Evolutionary conservation across 2,888 invertebrate genomes (phyloP).

Genomic region (Drosophila anomalipes): DNA sequence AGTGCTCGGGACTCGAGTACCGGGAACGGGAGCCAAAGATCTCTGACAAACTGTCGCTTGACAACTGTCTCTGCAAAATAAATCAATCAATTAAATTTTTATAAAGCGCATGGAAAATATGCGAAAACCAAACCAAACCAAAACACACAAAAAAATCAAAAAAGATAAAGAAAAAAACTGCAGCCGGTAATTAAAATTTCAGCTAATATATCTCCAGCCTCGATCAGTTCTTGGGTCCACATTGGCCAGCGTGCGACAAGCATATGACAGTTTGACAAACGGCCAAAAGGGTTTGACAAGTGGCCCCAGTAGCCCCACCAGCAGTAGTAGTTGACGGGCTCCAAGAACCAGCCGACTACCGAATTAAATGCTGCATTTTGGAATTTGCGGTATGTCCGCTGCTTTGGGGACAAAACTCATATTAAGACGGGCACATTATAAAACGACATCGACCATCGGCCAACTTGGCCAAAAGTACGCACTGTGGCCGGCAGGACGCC

Average conservation of each 20-base stretch:
- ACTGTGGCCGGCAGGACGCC: slow-evolving; percentile 44
- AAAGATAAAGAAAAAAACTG: slow-evolving; percentile 17
- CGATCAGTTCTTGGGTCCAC: neutral
- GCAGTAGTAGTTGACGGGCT: neutral
- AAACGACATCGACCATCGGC: slow-evolving; percentile 61
- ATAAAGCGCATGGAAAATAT: slow-evolving; percentile 76
- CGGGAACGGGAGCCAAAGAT: neutral
- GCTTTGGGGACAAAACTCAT: slow-evolving; percentile 82
- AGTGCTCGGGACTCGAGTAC: slow-evolving; percentile 10
- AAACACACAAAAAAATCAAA: neutral
- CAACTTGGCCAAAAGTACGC: neutral
- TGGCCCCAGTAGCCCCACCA: slow-evolving; percentile 17
- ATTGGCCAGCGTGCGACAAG: slow-evolving; percentile 77
- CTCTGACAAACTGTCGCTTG: slow-evolving; percentile 8
- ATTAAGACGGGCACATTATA: slow-evolving; percentile 83
- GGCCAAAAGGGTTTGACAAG: slow-evolving; percentile 54
- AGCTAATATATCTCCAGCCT: slow-evolving; percentile 79
- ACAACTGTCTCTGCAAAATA: slow-evolving; percentile 78
- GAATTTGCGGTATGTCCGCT: slow-evolving; percentile 79
- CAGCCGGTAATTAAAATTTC: slow-evolving; percentile 84
- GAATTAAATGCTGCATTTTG: slow-evolving; percentile 74
- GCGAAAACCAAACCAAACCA: slow-evolving; percentile 18
- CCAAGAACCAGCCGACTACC: slow-evolving; percentile 20
- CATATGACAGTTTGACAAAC: slow-evolving; percentile 85
- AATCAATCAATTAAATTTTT: slow-evolving; percentile 86